Percentiles rank a stretch among this genome's conserved stretches.
Evolutionary conservation across 2,888 invertebrate genomes (phyloP).

Genomic region (Dysmachus trigonus): DNA sequence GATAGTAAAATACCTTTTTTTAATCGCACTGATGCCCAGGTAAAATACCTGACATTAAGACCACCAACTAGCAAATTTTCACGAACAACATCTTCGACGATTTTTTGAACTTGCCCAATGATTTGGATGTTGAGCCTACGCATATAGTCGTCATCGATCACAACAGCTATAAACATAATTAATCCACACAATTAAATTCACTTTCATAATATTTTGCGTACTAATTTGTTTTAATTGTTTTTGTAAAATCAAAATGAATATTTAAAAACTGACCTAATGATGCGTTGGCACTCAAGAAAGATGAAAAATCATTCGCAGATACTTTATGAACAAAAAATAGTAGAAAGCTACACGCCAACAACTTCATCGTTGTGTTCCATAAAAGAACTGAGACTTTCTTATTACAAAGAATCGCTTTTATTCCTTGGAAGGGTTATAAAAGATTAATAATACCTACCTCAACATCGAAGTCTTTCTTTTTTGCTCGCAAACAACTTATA

Average conservation of each 20-base stretch:
- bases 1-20: slow-evolving; percentile 70
- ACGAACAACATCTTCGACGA: slow-evolving; percentile 71
- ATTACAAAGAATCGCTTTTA: neutral
- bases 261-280: slow-evolving; percentile 69
- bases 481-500: neutral
- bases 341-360: neutral
- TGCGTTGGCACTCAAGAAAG: slow-evolving; percentile 76
- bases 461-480: neutral
- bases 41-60: slow-evolving; percentile 74
- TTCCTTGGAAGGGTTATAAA: neutral
- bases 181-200: neutral
- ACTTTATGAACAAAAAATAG: neutral
- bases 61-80: slow-evolving; percentile 75
- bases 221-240: neutral
- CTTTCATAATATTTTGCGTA: too few species aligned
- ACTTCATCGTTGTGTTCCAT: neutral
- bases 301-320: slow-evolving; percentile 71
- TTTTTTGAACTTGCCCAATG: slow-evolving; percentile 69
- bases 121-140: slow-evolving; percentile 69
- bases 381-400: neutral
- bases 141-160: slow-evolving; percentile 76
- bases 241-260: too few species aligned
- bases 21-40: slow-evolving; percentile 75
- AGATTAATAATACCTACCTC: neutral
- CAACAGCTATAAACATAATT: slow-evolving; percentile 68